These are phyloP conservation scores for Urocynchramus pylzowi DNA, from an alignment of 2,113 vertebrate genomes.

Conservation along the genomic window DNA sequence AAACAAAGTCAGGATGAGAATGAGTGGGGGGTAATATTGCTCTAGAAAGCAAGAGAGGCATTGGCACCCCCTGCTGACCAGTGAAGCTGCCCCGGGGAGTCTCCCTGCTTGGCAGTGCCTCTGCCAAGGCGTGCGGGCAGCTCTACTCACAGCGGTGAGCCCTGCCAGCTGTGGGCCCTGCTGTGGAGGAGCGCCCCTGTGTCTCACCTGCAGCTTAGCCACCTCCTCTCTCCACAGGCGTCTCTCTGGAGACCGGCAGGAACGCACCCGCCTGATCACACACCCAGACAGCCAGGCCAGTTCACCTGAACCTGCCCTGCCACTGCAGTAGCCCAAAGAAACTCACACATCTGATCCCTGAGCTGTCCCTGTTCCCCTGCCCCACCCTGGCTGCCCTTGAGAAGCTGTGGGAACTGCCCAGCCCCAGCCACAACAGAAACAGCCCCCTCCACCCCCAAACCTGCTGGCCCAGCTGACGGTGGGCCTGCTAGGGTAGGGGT, in stretches of 20 bases:
- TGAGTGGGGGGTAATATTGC: background rate
- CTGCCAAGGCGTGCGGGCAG: background rate
- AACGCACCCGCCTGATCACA: background rate
- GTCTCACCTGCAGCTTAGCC: background rate
- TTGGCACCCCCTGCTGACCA: background rate
- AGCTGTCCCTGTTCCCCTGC: background rate
- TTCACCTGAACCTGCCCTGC: background rate
- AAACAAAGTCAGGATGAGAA: background rate
- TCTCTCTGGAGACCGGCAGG: background rate
- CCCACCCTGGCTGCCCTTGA: background rate
- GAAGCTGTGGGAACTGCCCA: background rate
- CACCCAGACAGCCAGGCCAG: background rate
- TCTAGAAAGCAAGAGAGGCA: background rate
- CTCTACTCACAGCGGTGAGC: background rate
- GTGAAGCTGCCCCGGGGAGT: background rate
- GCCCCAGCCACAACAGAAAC: background rate
- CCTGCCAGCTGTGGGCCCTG: background rate
- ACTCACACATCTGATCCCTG: background rate
- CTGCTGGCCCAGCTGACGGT: background rate
- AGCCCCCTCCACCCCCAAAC: background rate
- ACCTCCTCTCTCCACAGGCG: background rate
- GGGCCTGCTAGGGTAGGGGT: background rate
- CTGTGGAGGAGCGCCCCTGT: background rate
- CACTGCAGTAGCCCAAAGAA: background rate
- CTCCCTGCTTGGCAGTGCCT: fast-evolving